Evolutionary conservation across 2,797 vertebrate species (phyloP).

Genomic region (Sternarchorhynchus goeldii): DNA sequence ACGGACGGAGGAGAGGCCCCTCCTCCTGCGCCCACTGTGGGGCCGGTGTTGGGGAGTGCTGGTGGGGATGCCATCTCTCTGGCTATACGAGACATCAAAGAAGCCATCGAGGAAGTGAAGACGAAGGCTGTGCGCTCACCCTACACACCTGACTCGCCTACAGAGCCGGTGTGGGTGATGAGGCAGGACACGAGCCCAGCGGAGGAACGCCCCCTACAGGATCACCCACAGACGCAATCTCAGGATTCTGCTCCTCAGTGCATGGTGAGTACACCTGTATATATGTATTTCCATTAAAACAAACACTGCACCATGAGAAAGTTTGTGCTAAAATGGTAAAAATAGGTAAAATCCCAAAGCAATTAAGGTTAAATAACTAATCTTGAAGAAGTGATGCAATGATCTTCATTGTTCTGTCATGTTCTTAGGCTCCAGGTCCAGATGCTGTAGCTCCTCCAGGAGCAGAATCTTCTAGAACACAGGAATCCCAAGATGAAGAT

Average conservation of each 20-base stretch:
- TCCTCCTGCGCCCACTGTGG: slow-evolving; percentile 21
- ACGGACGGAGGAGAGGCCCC: slow-evolving; percentile 53
- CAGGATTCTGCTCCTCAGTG: slow-evolving; percentile 32
- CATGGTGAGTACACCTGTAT: slow-evolving; percentile 24
- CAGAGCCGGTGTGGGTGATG: slow-evolving; percentile 98
- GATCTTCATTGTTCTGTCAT: neutral
- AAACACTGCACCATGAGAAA: neutral
- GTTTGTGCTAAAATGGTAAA: neutral
- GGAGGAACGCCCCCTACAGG: slow-evolving; percentile 80
- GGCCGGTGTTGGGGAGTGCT: slow-evolving; percentile 75
- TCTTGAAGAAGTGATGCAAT: neutral
- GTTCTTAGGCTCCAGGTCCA: slow-evolving; percentile 39
- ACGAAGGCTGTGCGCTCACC: slow-evolving; percentile 93
- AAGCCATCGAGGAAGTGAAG: slow-evolving; percentile 97
- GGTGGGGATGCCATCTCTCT: slow-evolving; percentile 90
- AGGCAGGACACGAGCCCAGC: slow-evolving; percentile 89
- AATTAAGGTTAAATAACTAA: neutral
- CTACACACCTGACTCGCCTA: slow-evolving; percentile 90
- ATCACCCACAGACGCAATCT: slow-evolving; percentile 55
- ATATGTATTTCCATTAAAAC: neutral
- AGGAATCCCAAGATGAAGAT: slow-evolving; percentile 74
- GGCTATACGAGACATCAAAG: slow-evolving; percentile 95
- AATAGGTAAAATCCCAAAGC: neutral
- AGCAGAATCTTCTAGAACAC: slow-evolving; percentile 78
- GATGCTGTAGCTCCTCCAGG: slow-evolving; percentile 77